Evolutionary conservation across 2,888 invertebrate genomes (phyloP).

Genomic region (Lycia hirtaria): DNA sequence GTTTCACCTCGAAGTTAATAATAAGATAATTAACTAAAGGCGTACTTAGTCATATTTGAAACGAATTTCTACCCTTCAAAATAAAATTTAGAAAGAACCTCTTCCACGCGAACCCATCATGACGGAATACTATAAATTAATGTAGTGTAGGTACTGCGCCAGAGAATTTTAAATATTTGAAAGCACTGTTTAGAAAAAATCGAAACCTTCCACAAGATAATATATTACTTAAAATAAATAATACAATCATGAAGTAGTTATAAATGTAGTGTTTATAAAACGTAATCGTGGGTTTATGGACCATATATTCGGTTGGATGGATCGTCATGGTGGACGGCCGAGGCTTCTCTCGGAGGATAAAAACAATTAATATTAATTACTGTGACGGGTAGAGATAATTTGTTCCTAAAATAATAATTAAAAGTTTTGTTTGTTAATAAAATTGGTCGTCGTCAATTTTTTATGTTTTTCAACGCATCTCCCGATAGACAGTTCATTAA

Average conservation of each 20-base stretch:
- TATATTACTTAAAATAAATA: conserved; percentile 85
- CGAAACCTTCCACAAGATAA: conserved; percentile 77
- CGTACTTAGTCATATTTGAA: no score
- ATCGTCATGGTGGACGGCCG: conserved; percentile 40
- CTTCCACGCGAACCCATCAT: conserved; percentile 54
- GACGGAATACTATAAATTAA: conserved; percentile 81
- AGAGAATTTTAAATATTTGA: conserved; percentile 85
- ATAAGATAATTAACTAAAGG: no score
- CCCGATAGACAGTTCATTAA: conserved; percentile 19
- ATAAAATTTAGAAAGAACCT: conserved; percentile 38
- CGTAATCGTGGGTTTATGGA: conserved; percentile 81
- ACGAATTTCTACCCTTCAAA: background rate
- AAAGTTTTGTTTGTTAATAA: conserved; percentile 55
- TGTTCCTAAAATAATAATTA: conserved; percentile 49
- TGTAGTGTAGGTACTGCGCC: conserved; percentile 79
- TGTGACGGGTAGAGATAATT: conserved; percentile 49
- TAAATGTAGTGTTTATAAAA: conserved; percentile 85
- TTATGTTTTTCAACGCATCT: background rate
- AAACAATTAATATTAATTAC: conserved; percentile 74
- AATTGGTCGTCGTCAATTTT: conserved; percentile 38
- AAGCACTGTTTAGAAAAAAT: conserved; percentile 81
- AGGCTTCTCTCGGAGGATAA: conserved; percentile 34
- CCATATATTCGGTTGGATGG: conserved; percentile 72
- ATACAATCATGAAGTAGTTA: conserved; percentile 84
- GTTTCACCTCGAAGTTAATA: no score